These are phyloP conservation scores for Aphodius granarius DNA, from an alignment of 2,888 invertebrate genomes.

Conservation along the genomic window DNA sequence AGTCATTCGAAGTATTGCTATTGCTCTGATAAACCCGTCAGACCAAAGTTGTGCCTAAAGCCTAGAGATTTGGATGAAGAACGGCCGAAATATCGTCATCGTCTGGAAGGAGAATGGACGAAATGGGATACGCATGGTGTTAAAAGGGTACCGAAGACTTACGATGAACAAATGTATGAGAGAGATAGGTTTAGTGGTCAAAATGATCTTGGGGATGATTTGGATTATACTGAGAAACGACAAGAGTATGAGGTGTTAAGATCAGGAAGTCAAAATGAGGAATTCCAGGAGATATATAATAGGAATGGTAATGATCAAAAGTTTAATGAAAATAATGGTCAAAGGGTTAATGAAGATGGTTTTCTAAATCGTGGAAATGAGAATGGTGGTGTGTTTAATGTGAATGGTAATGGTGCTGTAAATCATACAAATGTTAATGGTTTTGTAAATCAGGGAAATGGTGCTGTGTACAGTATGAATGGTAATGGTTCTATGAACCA, in stretches of 20 bases:
- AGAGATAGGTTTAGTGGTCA: neutral
- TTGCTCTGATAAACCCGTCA: slow-evolving; percentile 10
- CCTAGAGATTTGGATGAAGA: neutral
- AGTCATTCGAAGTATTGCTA: slow-evolving; percentile 19
- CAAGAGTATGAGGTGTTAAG: slow-evolving; percentile 13
- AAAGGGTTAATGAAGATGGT: neutral
- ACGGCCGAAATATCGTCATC: neutral
- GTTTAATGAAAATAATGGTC: too few relatives aligned
- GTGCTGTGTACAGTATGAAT: too few relatives aligned
- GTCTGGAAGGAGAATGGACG: neutral
- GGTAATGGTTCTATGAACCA: too few relatives aligned
- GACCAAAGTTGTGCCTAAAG: slow-evolving; percentile 5
- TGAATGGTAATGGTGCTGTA: too few relatives aligned
- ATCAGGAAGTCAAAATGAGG: neutral
- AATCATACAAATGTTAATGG: too few relatives aligned
- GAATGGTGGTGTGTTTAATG: too few relatives aligned
- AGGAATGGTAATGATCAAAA: neutral
- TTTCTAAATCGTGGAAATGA: too few relatives aligned
- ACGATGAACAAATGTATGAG: neutral
- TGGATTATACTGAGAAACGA: slow-evolving; percentile 1
- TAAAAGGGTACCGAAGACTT: slow-evolving; percentile 7
- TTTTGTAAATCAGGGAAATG: too few relatives aligned
- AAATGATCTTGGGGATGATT: neutral
- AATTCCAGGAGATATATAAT: neutral
- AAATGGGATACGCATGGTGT: neutral